Evolutionary conservation across 2,113 vertebrate species (phyloP).

Genomic region (Rhizomys pruinosus): DNA sequence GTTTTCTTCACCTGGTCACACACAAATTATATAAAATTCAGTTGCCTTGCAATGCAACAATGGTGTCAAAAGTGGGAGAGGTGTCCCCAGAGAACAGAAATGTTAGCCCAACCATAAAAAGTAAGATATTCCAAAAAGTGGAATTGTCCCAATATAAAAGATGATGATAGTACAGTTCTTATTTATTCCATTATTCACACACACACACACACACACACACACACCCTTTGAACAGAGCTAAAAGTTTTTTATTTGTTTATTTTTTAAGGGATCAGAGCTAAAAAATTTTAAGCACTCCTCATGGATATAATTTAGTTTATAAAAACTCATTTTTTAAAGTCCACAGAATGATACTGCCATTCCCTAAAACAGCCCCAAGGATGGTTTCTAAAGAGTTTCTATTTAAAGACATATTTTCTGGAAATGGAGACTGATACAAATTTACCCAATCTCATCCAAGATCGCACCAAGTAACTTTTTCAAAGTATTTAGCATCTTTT

Average conservation of each 20-base stretch:
- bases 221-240: background rate
- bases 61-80: constrained; percentile 72
- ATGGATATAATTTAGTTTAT: constrained; percentile 32
- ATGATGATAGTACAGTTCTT: constrained; percentile 13
- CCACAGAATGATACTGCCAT: constrained; percentile 40
- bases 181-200: constrained; percentile 26
- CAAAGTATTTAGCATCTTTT: constrained; percentile 55
- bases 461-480: constrained; percentile 61
- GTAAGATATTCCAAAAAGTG: constrained; percentile 36
- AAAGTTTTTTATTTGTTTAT: no score
- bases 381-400: constrained; percentile 59
- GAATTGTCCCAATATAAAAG: constrained; percentile 45
- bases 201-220: background rate
- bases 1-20: constrained; percentile 91
- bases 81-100: constrained; percentile 62
- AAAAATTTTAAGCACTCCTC: constrained; percentile 10
- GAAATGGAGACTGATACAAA: constrained; percentile 58
- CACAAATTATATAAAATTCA: constrained; percentile 88
- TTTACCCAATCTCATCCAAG: constrained; percentile 38
- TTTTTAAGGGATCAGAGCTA: no score
- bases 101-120: constrained; percentile 55
- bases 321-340: constrained; percentile 62
- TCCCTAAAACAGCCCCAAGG: constrained; percentile 22
- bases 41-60: constrained; percentile 79
- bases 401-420: constrained; percentile 64